A percentile compares a stretch with the other conserved stretches of the same genome.
These are phyloP conservation scores for Meleagris gallopavo DNA, from an alignment of 2,113 vertebrate genomes.

Conservation along the genomic window DNA sequence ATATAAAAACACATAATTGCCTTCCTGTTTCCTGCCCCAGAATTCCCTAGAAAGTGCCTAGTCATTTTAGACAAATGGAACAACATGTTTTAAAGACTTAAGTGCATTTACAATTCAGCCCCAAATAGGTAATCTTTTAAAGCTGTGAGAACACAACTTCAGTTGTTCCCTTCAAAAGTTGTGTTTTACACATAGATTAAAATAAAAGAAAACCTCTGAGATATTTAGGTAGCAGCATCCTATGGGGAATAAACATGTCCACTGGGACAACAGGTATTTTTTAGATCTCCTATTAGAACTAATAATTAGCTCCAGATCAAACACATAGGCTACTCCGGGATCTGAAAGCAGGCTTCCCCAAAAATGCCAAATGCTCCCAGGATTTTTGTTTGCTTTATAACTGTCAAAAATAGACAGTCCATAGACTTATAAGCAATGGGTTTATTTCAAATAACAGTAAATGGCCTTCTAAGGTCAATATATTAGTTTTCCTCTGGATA, in stretches of 20 bases:
- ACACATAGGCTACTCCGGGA: not conserved
- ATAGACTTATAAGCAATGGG: not conserved
- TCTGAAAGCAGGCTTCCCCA: conserved; percentile 14
- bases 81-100: not conserved
- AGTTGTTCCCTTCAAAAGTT: not conserved
- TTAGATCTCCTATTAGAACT: conserved; percentile 14
- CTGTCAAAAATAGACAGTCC: conserved; percentile 19
- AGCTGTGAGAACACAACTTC: not conserved
- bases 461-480: conserved; percentile 61
- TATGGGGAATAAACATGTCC: not conserved
- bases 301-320: conserved; percentile 28
- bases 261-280: conserved; percentile 8
- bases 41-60: not conserved
- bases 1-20: not conserved
- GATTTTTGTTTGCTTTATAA: not conserved
- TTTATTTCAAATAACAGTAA: conserved; percentile 54
- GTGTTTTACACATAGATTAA: not conserved
- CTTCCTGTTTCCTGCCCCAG: not conserved
- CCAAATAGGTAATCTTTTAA: not conserved
- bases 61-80: not conserved
- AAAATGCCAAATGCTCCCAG: not conserved
- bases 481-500: conserved; percentile 64
- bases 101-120: not conserved
- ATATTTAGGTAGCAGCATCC: not conserved
- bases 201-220: not conserved